Base-by-base conservation (phyloP, 2,113 vertebrate genomes). In the Phasianus colchicus region DNA sequence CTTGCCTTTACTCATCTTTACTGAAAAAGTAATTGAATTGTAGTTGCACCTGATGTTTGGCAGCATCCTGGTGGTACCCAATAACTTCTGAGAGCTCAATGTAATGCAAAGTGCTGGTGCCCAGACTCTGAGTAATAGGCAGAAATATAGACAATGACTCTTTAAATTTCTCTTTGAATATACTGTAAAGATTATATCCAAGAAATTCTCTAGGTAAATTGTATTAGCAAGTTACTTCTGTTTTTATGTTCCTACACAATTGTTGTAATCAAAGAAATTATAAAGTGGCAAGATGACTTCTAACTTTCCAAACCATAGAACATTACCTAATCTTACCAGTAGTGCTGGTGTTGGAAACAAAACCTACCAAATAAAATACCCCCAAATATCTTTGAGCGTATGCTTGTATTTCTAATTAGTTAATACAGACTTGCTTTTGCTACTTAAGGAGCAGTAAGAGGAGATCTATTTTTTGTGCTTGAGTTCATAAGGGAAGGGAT, bases 261-360 rank as follows among this genome's bases (percentile, higher is more conserved):
- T 57, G 40, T 69, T 87, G 65, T 69, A 96, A 79, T 89, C 87
- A 79, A 82, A 82, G 70, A 71, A 87, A 89, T 78, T 74, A 15
- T 36, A 72, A 22, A 27, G 58, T 85, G 82, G 69, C 66, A 72
- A 36, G n/a, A 32, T 93, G 74, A 79, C 71, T 96, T 93, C 29
- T 75, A 94, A 83, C 47, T 38, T 83, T 81, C 48, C 52, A 32
- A 91, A 89, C 83, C n/a, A 86, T 71, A 54, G 9, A 29, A 17
- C 27, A 30, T 16, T 57, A 14, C 27, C 12, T 57, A 10, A 57
- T 24, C 30, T 36, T 58, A 22, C 4, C 6, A 45, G 27, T 45
- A 16, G 11, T 32, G 24, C 16, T 66, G 18, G 10, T 30, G 34
- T 9, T 6, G 32, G 45, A 79, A 45, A 8, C 36, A 21, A 21